These are phyloP conservation scores for Gadus macrocephalus DNA, from an alignment of 2,113 vertebrate species.

Conservation along the genomic window DNA sequence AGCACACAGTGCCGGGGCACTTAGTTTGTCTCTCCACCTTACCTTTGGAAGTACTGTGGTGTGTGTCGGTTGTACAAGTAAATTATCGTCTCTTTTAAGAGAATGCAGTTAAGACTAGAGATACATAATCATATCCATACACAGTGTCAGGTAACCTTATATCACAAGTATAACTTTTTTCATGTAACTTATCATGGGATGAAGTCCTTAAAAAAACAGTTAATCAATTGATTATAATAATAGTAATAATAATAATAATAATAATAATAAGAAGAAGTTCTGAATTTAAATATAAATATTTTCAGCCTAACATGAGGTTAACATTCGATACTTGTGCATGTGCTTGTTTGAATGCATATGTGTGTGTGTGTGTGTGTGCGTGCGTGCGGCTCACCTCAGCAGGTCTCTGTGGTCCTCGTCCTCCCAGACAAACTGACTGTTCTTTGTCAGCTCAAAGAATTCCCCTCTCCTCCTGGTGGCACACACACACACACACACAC, in stretches of 20 bases:
- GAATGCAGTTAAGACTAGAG: no score
- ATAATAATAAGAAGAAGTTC: neutral
- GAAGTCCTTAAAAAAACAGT: neutral
- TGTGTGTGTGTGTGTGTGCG: neutral
- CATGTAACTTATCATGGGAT: no score
- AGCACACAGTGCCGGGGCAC: neutral
- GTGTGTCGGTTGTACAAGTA: no score
- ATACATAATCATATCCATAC: no score
- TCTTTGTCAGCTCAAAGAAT: constrained; percentile 93
- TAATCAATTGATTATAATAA: neutral
- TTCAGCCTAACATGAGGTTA: neutral
- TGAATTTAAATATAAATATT: no score
- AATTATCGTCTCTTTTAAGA: no score
- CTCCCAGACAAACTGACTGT: constrained; percentile 87
- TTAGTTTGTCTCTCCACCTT: no score
- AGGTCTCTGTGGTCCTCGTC: constrained; percentile 86
- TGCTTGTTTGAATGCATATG: neutral
- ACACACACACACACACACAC: constrained; percentile 24
- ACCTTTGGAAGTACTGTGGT: no score
- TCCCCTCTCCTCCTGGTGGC: constrained; percentile 76
- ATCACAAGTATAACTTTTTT: no score
- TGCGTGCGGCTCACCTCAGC: constrained; percentile 74
- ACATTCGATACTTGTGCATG: neutral
- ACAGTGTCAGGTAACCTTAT: no score
- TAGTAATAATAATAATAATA: neutral